These are phyloP conservation scores for Stictocephala bisonia DNA, from an alignment of 2,888 invertebrate species.

Conservation along the genomic window DNA sequence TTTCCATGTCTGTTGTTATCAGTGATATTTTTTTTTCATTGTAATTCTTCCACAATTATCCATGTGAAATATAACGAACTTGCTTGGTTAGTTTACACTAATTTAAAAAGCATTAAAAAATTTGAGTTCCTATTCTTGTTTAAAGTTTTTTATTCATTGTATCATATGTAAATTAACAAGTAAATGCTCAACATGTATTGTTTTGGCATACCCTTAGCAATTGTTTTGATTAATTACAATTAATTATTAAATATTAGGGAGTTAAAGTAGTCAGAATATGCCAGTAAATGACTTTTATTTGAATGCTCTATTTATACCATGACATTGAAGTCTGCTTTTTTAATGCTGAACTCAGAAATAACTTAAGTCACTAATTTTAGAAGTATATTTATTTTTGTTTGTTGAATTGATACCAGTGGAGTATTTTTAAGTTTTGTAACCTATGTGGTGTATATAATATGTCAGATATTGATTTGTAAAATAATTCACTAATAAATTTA, in stretches of 20 bases:
- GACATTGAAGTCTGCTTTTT: constrained; percentile 1
- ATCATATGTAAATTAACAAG: constrained; percentile 34
- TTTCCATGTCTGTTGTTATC: too few species aligned
- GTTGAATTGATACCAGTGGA: constrained; percentile 32
- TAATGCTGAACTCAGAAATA: too few species aligned
- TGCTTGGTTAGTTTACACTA: neutral
- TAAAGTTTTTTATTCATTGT: constrained; percentile 30
- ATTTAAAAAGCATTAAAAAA: constrained; percentile 29
- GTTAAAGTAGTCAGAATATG: neutral
- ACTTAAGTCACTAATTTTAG: constrained; percentile 15
- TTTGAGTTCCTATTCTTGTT: constrained; percentile 37
- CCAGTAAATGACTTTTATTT: neutral
- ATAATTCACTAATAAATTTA: constrained; percentile 35
- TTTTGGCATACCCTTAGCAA: neutral
- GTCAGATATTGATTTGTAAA: constrained; percentile 28
- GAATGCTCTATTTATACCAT: constrained; percentile 30
- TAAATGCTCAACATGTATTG: constrained; percentile 30
- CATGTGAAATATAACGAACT: too few species aligned
- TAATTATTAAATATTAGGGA: neutral
- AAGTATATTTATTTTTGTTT: constrained; percentile 21
- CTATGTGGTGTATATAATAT: constrained; percentile 35
- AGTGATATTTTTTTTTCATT: too few species aligned
- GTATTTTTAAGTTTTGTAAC: constrained; percentile 2
- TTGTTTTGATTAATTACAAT: neutral
- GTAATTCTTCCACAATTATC: too few species aligned